Conservation (phyloP, 2,888 invertebrate genomes). For the Oxytorus armatus region DNA sequence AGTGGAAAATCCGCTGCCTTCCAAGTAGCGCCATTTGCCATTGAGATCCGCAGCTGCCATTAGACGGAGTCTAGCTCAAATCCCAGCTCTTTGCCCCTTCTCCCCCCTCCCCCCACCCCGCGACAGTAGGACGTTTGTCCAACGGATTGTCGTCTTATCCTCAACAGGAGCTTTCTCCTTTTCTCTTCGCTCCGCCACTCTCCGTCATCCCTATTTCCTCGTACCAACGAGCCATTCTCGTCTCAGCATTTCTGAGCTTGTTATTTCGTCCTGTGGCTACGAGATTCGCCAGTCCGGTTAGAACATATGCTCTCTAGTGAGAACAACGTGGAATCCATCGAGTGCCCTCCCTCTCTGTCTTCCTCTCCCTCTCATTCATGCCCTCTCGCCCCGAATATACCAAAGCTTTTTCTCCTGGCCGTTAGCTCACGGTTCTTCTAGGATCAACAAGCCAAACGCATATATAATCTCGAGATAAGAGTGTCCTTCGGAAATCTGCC, state of each 20-base stretch:
- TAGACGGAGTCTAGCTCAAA: slow-evolving; percentile 79
- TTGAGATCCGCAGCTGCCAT: slow-evolving; percentile 79
- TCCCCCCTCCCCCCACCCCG: slow-evolving; percentile 19
- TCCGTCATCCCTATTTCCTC: slow-evolving; percentile 50
- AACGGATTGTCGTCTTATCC: slow-evolving; percentile 82
- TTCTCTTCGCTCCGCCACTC: slow-evolving; percentile 59
- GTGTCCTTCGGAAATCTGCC: slow-evolving; percentile 77
- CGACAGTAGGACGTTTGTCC: slow-evolving; percentile 77
- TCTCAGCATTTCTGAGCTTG: slow-evolving; percentile 56
- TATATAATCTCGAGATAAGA: slow-evolving; percentile 75
- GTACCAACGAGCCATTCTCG: slow-evolving; percentile 26
- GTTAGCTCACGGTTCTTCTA: slow-evolving; percentile 73
- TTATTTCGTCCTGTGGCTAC: slow-evolving; percentile 65
- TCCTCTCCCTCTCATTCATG: slow-evolving; percentile 67
- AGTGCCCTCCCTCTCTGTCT: slow-evolving; percentile 49
- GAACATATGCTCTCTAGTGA: slow-evolving; percentile 25
- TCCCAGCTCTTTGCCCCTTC: slow-evolving; percentile 67
- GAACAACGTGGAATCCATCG: slow-evolving; percentile 62
- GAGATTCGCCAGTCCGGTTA: slow-evolving; percentile 47
- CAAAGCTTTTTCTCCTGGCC: slow-evolving; percentile 52
- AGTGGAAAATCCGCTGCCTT: slow-evolving; percentile 43
- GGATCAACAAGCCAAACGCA: slow-evolving; percentile 80
- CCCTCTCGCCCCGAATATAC: slow-evolving; percentile 40
- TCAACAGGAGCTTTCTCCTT: slow-evolving; percentile 60
- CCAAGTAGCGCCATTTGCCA: slow-evolving; percentile 76